These are phyloP conservation scores for Orthonyx spaldingii DNA, from an alignment of 2,113 vertebrate genomes.

Conservation along the genomic window DNA sequence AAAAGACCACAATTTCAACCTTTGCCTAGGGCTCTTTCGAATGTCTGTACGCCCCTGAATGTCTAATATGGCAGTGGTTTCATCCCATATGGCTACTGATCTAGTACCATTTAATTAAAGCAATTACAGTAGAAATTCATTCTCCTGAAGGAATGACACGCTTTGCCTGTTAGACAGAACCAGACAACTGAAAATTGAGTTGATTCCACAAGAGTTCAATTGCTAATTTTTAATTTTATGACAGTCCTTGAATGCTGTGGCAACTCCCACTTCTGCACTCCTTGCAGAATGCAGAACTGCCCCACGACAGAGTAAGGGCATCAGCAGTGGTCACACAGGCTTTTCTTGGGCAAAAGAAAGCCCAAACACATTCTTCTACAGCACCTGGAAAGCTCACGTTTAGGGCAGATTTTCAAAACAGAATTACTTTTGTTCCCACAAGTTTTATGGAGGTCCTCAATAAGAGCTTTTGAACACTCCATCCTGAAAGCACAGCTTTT, in stretches of 20 bases:
- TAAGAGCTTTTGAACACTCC: not conserved
- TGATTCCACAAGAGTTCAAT: not conserved
- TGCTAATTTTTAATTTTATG: not conserved
- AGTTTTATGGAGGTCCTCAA: not conserved
- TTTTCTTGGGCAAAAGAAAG: not conserved
- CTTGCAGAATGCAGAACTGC: not conserved
- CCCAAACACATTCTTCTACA: not conserved
- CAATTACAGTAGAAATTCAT: not conserved
- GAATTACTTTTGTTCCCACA: not conserved
- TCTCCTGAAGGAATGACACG: not conserved
- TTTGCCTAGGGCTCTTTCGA: not conserved
- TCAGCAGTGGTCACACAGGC: not conserved
- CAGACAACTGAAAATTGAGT: not conserved
- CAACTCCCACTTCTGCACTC: not conserved
- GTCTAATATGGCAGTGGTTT: not conserved
- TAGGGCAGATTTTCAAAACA: not conserved
- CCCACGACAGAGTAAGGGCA: not conserved
- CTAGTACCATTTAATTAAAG: conserved; percentile 10
- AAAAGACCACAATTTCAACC: not conserved
- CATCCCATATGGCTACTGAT: not conserved
- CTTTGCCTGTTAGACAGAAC: not conserved
- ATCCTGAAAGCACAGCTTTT: not conserved
- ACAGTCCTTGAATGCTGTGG: not conserved
- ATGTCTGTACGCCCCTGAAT: not conserved
- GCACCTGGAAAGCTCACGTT: not conserved